Conservation (phyloP, 1,140 invertebrate species). For the Ladona fulva region DNA sequence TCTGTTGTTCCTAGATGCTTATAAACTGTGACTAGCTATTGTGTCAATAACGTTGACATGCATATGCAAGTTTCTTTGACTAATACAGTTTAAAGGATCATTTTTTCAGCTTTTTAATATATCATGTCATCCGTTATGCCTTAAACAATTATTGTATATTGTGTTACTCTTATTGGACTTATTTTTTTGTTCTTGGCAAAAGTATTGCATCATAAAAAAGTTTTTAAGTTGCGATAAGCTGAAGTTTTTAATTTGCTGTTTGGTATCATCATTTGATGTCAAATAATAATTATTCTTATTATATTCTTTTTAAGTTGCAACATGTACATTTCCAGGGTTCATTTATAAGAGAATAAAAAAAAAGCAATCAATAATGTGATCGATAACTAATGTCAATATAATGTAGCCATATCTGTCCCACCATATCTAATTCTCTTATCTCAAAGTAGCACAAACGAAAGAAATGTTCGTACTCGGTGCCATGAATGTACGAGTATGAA, state of each 20-base stretch:
- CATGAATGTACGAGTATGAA: not conserved
- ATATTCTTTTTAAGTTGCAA: not conserved
- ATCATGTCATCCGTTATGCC: not conserved
- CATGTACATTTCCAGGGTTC: not conserved
- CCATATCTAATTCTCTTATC: not conserved
- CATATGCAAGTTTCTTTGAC: not conserved
- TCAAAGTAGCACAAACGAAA: constrained; percentile 1
- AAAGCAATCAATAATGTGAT: not conserved
- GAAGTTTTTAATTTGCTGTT: not conserved
- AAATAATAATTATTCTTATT: not conserved
- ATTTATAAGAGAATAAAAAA: not conserved
- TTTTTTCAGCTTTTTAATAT: not conserved
- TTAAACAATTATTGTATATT: not conserved
- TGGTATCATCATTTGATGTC: not conserved
- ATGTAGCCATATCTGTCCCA: constrained; percentile 8
- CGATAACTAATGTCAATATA: not conserved
- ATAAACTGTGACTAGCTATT: not conserved
- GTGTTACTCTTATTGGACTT: not conserved
- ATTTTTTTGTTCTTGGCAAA: not conserved
- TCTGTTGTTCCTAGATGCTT: not conserved
- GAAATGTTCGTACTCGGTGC: not conserved
- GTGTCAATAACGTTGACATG: not conserved
- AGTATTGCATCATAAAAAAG: not conserved
- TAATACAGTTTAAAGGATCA: not conserved
- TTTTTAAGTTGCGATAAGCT: not conserved